A percentile compares a stretch with the other conserved stretches of the same genome.
These are phyloP conservation scores for Drosophila sturtevanti DNA, from an alignment of 1,140 invertebrate species.

Conservation along the genomic window DNA sequence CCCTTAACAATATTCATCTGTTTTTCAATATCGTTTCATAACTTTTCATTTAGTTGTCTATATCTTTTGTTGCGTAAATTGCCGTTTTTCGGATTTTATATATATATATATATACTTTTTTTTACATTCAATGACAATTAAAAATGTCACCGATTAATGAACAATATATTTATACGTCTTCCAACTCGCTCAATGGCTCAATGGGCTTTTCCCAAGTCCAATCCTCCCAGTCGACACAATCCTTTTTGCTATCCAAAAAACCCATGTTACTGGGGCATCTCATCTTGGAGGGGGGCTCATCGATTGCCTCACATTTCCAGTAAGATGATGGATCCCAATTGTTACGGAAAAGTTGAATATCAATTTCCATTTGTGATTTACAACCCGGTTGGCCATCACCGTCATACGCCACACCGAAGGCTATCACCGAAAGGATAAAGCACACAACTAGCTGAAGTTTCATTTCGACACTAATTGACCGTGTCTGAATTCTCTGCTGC, in stretches of 20 bases:
- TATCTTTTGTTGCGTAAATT: conserved; percentile 26
- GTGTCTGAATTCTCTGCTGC: neutral
- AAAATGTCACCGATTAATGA: conserved; percentile 31
- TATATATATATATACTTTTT: conserved; percentile 34
- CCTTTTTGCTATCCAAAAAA: conserved; percentile 62
- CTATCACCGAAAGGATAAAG: conserved; percentile 36
- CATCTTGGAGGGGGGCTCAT: conserved; percentile 38
- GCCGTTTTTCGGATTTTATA: conserved; percentile 33
- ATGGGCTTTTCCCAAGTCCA: conserved; percentile 64
- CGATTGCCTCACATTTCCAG: conserved; percentile 61
- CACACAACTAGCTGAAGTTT: conserved; percentile 57
- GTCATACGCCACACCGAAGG: conserved; percentile 35
- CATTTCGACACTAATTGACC: conserved; percentile 45
- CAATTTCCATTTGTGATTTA: conserved; percentile 53
- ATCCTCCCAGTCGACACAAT: conserved; percentile 64
- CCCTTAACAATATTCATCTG: neutral
- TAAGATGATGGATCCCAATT: conserved; percentile 66
- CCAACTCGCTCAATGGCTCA: conserved; percentile 53
- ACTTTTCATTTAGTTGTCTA: conserved; percentile 6
- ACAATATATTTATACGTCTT: conserved; percentile 18
- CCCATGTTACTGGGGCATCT: conserved; percentile 54
- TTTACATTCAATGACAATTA: conserved; percentile 55
- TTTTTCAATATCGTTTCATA: neutral
- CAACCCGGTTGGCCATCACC: conserved; percentile 64
- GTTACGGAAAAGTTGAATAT: conserved; percentile 53